Evolutionary conservation across 2,113 vertebrate species (phyloP).

Genomic region (Thryonomys swinderianus): DNA sequence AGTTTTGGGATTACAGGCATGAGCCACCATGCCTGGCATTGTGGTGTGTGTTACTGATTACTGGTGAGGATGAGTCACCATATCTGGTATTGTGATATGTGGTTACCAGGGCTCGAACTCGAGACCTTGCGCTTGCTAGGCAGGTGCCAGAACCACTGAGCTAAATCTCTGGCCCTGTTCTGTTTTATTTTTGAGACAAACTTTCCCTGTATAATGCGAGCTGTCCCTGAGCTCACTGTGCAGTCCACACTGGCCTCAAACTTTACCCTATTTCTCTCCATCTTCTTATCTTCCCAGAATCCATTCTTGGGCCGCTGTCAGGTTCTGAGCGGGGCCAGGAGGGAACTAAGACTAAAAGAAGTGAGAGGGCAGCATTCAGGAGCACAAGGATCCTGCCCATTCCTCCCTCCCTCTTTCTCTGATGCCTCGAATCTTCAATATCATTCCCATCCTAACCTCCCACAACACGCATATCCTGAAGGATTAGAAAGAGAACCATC

Average conservation of each 20-base stretch:
- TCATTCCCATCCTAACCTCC: background rate
- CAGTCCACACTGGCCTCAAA: background rate
- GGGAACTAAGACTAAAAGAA: background rate
- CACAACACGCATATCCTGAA: background rate
- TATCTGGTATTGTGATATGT: too few relatives aligned
- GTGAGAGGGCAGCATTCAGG: background rate
- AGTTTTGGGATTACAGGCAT: too few relatives aligned
- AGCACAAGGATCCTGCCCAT: background rate
- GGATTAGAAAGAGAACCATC: background rate
- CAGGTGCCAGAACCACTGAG: too few relatives aligned
- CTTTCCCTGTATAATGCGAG: background rate
- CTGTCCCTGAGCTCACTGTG: background rate
- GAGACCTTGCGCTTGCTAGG: too few relatives aligned
- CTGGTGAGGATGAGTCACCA: too few relatives aligned
- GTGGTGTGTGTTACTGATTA: too few relatives aligned
- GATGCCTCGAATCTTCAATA: constrained; percentile 1
- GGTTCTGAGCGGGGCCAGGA: background rate
- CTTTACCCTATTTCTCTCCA: background rate
- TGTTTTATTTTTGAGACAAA: background rate
- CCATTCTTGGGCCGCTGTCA: background rate
- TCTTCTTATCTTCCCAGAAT: background rate
- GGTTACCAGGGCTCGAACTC: too few relatives aligned
- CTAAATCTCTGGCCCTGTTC: too few relatives aligned
- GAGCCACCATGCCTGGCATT: too few relatives aligned
- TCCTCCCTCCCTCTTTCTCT: background rate